phyloP scores from a whole-genome alignment of 35 echinoderm and acorn worm genomes.

The Lytechinus variegatus region DNA sequence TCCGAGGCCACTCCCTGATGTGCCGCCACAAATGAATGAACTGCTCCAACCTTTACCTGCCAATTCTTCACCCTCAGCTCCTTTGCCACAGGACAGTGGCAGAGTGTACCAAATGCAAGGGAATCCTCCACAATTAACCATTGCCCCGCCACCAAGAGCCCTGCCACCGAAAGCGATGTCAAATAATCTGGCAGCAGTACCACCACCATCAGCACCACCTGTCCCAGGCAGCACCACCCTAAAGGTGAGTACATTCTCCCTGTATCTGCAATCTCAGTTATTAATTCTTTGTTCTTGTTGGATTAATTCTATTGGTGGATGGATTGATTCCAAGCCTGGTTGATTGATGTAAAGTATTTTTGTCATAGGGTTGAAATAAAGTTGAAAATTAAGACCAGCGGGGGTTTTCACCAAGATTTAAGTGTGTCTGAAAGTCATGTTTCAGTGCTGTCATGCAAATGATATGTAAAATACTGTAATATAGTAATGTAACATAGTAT shows the following conservation, averaged over 20 bases:
- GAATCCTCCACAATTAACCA: neutral
- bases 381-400: no score
- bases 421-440: no score
- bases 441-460: no score
- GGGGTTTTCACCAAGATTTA: no score
- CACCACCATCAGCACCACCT: neutral
- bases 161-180: neutral
- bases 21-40: neutral
- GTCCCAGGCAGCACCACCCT: neutral
- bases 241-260: neutral
- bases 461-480: no score
- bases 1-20: conserved; percentile 15
- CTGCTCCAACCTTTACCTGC: neutral
- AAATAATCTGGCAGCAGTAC: no score
- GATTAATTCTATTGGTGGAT: neutral
- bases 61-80: neutral
- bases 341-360: no score
- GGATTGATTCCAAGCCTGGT: no score
- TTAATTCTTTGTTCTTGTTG: neutral
- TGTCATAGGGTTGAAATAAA: no score
- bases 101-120: neutral
- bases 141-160: neutral
- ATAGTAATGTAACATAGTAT: no score
- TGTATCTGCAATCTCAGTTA: neutral
- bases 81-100: neutral